Conservation (phyloP, 1,140 invertebrate genomes). For the Lepidurus arcticus region DNA sequence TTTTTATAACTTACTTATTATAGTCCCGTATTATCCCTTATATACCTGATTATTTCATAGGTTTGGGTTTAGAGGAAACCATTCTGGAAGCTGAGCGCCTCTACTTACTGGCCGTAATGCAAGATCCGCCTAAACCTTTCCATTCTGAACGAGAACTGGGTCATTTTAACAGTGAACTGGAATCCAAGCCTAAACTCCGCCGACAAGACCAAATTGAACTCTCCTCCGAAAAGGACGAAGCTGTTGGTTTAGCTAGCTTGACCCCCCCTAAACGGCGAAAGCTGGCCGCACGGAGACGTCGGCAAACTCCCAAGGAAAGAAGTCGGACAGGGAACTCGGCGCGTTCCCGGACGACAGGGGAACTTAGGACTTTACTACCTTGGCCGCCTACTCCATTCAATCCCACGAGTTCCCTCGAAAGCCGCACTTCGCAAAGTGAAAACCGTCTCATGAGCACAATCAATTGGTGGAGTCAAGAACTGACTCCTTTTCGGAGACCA, state of each 20-base stretch:
- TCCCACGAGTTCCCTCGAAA: not conserved
- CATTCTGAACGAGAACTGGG: not conserved
- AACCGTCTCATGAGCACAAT: slow-evolving; percentile 2
- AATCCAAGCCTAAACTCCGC: not conserved
- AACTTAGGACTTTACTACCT: not conserved
- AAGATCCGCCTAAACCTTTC: not conserved
- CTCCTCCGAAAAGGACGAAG: not conserved
- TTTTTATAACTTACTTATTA: not conserved
- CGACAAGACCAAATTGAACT: not conserved
- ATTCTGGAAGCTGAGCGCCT: not conserved
- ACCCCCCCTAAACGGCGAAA: slow-evolving; percentile 38
- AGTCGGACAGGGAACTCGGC: not conserved
- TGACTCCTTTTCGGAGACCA: not conserved
- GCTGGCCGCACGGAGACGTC: slow-evolving; percentile 36
- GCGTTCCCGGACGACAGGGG: not conserved
- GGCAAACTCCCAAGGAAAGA: slow-evolving; percentile 35
- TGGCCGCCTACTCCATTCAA: not conserved
- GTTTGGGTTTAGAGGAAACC: not conserved
- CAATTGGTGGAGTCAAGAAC: slow-evolving; percentile 10
- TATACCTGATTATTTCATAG: not conserved
- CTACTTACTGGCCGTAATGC: not conserved
- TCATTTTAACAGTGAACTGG: not conserved
- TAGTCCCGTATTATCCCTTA: not conserved
- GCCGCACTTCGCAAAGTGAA: not conserved
- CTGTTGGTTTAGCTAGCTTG: slow-evolving; percentile 33